Conservation (phyloP, 2,888 invertebrate genomes). For the Agrochola lychnidis region DNA sequence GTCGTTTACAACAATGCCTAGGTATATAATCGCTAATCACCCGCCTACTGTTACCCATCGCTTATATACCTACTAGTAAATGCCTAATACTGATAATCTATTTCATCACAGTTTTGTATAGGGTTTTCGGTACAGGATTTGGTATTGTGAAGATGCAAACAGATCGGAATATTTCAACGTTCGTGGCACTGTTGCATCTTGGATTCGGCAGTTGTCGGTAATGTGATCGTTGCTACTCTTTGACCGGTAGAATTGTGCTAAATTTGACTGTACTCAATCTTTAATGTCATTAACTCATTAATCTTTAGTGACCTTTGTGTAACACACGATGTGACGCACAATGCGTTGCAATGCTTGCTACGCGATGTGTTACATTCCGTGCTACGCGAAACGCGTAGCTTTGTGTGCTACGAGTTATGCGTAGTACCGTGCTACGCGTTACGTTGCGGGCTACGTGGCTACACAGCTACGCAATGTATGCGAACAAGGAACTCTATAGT, state of each 20-base stretch:
- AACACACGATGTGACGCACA: neutral
- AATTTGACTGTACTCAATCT: neutral
- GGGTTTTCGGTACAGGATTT: constrained; percentile 5
- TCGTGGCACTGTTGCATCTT: neutral
- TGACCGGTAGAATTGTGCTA: neutral
- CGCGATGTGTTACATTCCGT: neutral
- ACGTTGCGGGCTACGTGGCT: neutral
- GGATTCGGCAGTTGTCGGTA: too few species aligned
- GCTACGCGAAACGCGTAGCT: neutral
- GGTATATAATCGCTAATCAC: constrained; percentile 52
- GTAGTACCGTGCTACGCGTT: constrained; percentile 9
- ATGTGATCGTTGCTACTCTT: neutral
- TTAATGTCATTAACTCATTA: neutral
- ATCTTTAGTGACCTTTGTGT: neutral
- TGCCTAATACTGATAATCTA: constrained; percentile 36
- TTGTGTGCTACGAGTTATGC: neutral
- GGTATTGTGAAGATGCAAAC: neutral
- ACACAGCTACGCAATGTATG: constrained; percentile 5
- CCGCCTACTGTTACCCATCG: constrained; percentile 57
- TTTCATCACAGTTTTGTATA: constrained; percentile 29
- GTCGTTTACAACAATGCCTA: constrained; percentile 51
- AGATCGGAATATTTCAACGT: neutral
- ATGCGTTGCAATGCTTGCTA: neutral
- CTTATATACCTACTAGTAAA: constrained; percentile 39
- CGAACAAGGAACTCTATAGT: neutral